These are phyloP conservation scores for Egretta garzetta DNA, from an alignment of 2,113 vertebrate genomes.

Conservation along the genomic window DNA sequence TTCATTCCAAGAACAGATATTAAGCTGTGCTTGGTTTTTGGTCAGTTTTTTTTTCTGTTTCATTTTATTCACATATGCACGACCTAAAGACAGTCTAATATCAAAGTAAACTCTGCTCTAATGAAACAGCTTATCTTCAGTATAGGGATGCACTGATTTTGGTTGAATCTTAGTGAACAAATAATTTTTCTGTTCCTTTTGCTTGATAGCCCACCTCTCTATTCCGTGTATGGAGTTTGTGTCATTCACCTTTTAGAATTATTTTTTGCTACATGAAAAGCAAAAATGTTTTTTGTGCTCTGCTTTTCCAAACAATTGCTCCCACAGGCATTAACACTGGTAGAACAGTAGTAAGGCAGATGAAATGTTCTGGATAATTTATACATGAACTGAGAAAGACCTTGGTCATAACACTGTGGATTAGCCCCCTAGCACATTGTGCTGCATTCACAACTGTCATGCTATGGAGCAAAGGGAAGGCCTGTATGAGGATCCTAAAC, in stretches of 20 bases:
- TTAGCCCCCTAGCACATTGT: not conserved
- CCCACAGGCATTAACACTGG: not conserved
- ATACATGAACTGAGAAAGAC: not conserved
- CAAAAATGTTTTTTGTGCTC: not conserved
- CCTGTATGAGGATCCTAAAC: not conserved
- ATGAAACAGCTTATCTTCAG: not conserved
- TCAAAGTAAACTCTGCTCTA: not conserved
- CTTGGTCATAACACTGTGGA: not conserved
- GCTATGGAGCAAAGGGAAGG: not conserved
- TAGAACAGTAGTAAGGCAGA: not conserved
- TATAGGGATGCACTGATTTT: not conserved
- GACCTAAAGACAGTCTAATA: not conserved
- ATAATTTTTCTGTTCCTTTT: not conserved
- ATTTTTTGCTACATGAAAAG: not conserved
- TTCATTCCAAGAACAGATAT: not conserved
- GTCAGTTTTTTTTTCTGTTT: not conserved
- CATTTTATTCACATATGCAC: not conserved
- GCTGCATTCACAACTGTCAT: not conserved
- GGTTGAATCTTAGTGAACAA: not conserved
- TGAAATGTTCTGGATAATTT: not conserved
- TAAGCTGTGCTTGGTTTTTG: not conserved
- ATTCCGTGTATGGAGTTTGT: not conserved
- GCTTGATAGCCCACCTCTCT: not conserved
- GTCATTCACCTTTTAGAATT: not conserved
- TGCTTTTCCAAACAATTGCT: not conserved